Evolutionary conservation across 37 sponge, comb jelly and placozoan genomes (phyloP).

Genomic region (Haliclona indistincta): DNA sequence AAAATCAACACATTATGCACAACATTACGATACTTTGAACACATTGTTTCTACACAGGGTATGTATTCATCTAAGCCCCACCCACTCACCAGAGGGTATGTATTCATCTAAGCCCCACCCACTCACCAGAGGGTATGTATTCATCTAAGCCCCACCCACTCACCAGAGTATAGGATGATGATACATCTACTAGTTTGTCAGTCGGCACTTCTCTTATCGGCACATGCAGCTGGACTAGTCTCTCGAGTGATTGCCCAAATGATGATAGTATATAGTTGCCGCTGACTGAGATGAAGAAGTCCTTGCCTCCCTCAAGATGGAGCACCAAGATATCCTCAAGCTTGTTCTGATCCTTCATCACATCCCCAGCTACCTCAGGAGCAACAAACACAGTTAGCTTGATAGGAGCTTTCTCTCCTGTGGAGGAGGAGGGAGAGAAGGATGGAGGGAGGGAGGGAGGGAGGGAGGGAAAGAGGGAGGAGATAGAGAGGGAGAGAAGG

Average conservation of each 20-base stretch:
- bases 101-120: too few relatives aligned
- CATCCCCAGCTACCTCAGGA: slow-evolving; percentile 32
- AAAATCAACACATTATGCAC: too few relatives aligned
- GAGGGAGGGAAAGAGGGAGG: background rate
- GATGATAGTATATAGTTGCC: slow-evolving; percentile 78
- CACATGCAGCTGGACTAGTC: slow-evolving; percentile 61
- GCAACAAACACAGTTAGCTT: slow-evolving; percentile 45
- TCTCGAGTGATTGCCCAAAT: slow-evolving; percentile 81
- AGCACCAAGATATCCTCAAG: slow-evolving; percentile 91
- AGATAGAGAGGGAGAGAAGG: background rate
- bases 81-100: too few relatives aligned
- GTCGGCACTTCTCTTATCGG: slow-evolving; percentile 69
- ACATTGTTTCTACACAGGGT: too few relatives aligned
- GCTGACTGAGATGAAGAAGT: slow-evolving; percentile 79
- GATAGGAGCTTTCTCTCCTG: slow-evolving; percentile 17
- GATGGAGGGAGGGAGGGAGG: background rate
- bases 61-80: too few relatives aligned
- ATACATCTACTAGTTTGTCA: slow-evolving; percentile 45
- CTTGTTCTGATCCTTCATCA: slow-evolving; percentile 44
- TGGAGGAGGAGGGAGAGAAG: background rate
- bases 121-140: too few relatives aligned
- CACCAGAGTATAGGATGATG: too few relatives aligned
- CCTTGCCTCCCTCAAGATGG: slow-evolving; percentile 86
- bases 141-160: too few relatives aligned
- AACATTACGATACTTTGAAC: too few relatives aligned